phyloP scores from a whole-genome alignment of 2,797 vertebrate genomes.

The Syncerus caffer region DNA sequence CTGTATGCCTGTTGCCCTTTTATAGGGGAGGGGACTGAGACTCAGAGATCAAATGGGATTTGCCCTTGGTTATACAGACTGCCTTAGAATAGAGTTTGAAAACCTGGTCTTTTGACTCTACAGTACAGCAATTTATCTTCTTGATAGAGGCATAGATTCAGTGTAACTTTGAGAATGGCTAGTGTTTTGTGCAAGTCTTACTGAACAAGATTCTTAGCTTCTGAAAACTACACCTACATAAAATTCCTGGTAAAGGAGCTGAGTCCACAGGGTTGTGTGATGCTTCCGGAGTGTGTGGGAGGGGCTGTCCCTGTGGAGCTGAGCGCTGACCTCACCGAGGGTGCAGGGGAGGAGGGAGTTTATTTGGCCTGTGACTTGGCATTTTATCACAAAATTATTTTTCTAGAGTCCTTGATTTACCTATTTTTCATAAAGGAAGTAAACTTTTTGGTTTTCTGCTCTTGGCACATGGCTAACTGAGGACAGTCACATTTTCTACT shows the following conservation, averaged over 20 bases:
- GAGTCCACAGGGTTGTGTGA: not conserved
- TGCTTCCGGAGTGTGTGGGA: not conserved
- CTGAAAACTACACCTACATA: not conserved
- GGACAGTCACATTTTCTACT: not conserved
- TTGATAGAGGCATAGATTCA: not conserved
- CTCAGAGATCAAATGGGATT: not conserved
- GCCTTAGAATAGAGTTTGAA: not conserved
- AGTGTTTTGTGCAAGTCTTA: not conserved
- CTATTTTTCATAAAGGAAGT: not conserved
- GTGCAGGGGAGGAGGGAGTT: not conserved
- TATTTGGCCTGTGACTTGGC: not conserved
- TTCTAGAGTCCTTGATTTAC: not conserved
- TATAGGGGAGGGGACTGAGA: not conserved
- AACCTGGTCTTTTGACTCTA: not conserved
- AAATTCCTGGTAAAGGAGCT: not conserved
- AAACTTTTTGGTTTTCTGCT: not conserved
- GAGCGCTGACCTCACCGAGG: fast-evolving
- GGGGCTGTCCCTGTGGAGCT: not conserved
- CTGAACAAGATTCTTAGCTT: not conserved
- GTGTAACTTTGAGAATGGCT: not conserved
- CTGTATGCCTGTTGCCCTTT: not conserved
- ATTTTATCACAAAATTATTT: not conserved
- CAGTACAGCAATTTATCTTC: not conserved
- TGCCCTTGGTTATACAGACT: not conserved
- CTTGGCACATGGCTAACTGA: not conserved